phyloP scores from a whole-genome alignment of 2,113 vertebrate genomes.

The Mobula hypostoma region DNA sequence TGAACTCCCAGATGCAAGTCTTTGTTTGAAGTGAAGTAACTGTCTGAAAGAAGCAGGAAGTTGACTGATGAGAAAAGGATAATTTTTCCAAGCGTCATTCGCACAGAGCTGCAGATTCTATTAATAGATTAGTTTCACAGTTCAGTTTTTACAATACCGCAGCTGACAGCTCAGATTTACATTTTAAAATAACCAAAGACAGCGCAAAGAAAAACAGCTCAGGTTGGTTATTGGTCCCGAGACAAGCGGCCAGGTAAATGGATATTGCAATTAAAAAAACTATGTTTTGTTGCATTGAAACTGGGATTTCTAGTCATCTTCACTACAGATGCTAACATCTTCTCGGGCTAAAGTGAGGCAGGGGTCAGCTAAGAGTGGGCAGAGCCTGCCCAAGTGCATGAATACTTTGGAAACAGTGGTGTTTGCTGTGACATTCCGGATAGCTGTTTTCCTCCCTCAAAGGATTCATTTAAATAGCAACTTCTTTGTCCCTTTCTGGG shows the following conservation, averaged over 20 bases:
- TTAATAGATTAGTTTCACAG: constrained; percentile 12
- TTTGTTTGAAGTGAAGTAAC: neutral
- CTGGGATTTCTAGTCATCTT: neutral
- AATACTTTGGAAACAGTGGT: neutral
- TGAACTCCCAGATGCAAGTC: neutral
- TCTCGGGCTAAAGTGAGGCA: no score
- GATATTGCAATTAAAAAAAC: neutral
- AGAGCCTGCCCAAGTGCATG: neutral
- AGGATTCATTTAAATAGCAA: no score
- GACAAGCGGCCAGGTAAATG: neutral
- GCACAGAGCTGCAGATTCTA: constrained; percentile 9
- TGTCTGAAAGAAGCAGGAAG: neutral
- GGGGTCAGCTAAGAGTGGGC: neutral
- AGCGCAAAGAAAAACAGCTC: neutral
- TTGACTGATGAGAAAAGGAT: neutral
- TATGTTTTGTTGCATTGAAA: neutral
- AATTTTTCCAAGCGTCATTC: neutral
- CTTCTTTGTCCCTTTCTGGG: no score
- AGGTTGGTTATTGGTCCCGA: neutral
- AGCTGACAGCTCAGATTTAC: constrained; percentile 7
- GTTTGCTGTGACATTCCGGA: no score
- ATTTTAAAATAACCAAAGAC: neutral
- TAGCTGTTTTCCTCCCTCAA: no score
- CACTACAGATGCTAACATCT: neutral
- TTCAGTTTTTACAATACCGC: neutral